Evolutionary conservation across 2,113 vertebrate genomes (phyloP), one percentile per base, ranked within the genome.

Genomic region (Tachuris rubrigastra): DNA sequence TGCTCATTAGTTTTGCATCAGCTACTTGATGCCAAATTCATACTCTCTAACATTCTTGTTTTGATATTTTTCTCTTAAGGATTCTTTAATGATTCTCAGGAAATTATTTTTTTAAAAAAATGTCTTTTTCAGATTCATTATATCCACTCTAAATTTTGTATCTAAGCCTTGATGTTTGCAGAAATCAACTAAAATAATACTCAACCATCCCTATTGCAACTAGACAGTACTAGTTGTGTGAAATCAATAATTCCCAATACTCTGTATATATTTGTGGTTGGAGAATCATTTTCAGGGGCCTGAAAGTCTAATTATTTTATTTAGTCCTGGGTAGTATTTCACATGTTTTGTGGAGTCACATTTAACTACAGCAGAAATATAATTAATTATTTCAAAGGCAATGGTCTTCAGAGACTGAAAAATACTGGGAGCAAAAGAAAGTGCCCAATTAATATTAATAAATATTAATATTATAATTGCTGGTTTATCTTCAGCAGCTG

Each of bases 1-100:
- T 89, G 86, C 94, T 90, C 50, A 66, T 97, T 96, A 95, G 94
- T 88, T 92, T 89, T 95, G 65, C 85, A 78, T 71, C 63, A 89
- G 56, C 65, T 63, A 10, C n/a, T 77, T 35, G 55, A 30, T 63
- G 52, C 83, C 75, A 92, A 77, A 83, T 50, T 86, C 75, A 37
- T 44, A 35, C 9, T 66, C 71, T 30, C 3, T 31, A 86, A 58
- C 19, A 25, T 60, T 74, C 30, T 8, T 71, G 16, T 50, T 93
- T 90, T 90, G 33, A 8, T 80, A 4, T 80, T 94, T 95, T 35
- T 35, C 16, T 59, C 59, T 76, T 74, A 20, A 74, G 10, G 2
- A 2, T 92, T 55, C 25, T n/a, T 80, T 67, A 87, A 75, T 3
- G 6, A 11, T 79, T 83, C 50, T 15, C 28, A 76, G 55, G 42